Evolutionary conservation across 2,888 invertebrate species (phyloP).

Genomic region (Scotopteryx bipunctaria): DNA sequence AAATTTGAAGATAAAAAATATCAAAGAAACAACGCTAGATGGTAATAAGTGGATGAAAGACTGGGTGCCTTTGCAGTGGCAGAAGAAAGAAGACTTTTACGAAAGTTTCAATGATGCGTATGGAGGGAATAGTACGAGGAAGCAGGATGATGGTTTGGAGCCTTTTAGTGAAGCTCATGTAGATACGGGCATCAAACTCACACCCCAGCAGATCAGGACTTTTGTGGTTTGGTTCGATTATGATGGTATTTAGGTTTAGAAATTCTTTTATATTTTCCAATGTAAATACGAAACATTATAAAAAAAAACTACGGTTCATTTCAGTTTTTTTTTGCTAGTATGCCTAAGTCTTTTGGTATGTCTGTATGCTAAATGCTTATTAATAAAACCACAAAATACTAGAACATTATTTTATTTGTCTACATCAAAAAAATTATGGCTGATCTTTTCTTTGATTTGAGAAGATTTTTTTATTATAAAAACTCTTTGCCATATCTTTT

Average conservation of each 20-base stretch:
- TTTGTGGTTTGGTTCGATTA: conserved; percentile 72
- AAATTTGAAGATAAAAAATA: conserved; percentile 73
- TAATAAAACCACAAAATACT: neutral
- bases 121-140: conserved; percentile 41
- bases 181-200: conserved; percentile 70
- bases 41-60: conserved; percentile 86
- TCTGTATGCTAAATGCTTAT: too few species aligned
- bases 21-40: conserved; percentile 86
- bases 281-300: too few species aligned
- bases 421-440: conserved; percentile 7
- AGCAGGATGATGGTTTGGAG: conserved; percentile 33
- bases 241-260: neutral
- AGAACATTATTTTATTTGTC: conserved; percentile 13
- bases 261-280: too few species aligned
- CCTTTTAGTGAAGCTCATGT: conserved; percentile 41
- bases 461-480: too few species aligned
- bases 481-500: too few species aligned
- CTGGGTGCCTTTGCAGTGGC: conserved; percentile 78
- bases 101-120: conserved; percentile 56
- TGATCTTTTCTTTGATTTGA: neutral
- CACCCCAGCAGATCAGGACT: conserved; percentile 89
- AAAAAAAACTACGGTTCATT: too few species aligned
- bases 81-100: conserved; percentile 51
- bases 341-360: too few species aligned
- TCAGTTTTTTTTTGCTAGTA: too few species aligned